Conservation (phyloP, 2,888 invertebrate genomes). For the Pteria penguin region DNA sequence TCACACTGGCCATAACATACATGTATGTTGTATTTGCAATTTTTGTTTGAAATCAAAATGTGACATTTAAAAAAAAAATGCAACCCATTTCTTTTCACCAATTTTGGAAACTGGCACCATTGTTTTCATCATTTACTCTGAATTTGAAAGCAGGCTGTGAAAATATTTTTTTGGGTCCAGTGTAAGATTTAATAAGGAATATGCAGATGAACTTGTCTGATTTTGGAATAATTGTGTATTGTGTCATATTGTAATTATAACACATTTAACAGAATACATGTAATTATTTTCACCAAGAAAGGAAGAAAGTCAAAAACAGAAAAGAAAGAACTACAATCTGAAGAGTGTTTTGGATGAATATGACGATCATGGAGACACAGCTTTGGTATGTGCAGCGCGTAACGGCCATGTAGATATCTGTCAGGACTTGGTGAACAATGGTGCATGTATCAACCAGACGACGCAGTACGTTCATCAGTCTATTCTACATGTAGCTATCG, state of each 20-base stretch:
- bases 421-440: conserved; percentile 89
- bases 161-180: too few species aligned
- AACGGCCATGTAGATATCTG: conserved; percentile 93
- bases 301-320: conserved; percentile 1
- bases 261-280: not conserved
- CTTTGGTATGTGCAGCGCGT: conserved; percentile 58
- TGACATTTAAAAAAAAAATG: too few species aligned
- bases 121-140: too few species aligned
- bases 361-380: conserved; percentile 61
- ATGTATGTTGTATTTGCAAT: too few species aligned
- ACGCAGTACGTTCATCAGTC: conserved; percentile 81
- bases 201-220: not conserved
- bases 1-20: too few species aligned
- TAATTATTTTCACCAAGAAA: too few species aligned
- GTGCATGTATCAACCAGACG: conserved; percentile 90
- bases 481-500: conserved; percentile 92
- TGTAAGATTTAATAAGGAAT: too few species aligned
- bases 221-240: too few species aligned
- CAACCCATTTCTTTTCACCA: too few species aligned
- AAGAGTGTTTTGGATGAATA: conserved; percentile 18
- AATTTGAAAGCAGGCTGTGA: too few species aligned
- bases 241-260: not conserved
- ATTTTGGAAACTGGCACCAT: too few species aligned
- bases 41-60: too few species aligned
- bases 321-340: not conserved